phyloP scores from a whole-genome alignment of 2,113 vertebrate genomes.

The Brachypteracias leptosomus region DNA sequence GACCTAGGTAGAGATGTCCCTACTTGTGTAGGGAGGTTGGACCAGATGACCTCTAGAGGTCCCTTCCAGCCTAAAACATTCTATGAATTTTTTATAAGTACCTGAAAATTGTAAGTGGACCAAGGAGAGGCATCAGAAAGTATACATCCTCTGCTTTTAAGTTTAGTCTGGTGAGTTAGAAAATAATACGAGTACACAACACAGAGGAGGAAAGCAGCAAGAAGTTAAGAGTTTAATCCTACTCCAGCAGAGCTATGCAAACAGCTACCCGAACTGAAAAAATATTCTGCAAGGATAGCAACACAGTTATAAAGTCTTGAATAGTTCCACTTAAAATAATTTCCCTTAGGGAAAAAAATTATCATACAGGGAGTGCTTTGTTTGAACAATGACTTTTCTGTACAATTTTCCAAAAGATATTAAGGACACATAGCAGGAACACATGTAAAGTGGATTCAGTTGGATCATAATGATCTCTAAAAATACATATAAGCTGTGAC shows the following conservation, averaged over 20 bases:
- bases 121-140: not conserved
- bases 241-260: not conserved
- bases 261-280: not conserved
- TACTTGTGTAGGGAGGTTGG: too few relatives aligned
- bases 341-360: not conserved
- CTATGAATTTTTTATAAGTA: not conserved
- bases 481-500: slow-evolving; percentile 16
- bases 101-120: not conserved
- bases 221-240: not conserved
- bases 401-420: not conserved
- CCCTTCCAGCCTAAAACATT: too few relatives aligned
- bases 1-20: too few relatives aligned
- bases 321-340: not conserved
- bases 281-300: not conserved
- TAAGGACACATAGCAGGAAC: not conserved
- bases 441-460: not conserved
- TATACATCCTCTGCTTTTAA: not conserved
- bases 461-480: slow-evolving; percentile 14
- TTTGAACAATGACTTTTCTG: not conserved
- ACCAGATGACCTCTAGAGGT: too few relatives aligned
- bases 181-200: not conserved
- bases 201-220: not conserved
- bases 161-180: not conserved
- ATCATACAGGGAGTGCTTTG: not conserved
- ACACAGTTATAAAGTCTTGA: not conserved